Conservation (phyloP, 1,140 invertebrate genomes). For the Orchestia grillus region DNA sequence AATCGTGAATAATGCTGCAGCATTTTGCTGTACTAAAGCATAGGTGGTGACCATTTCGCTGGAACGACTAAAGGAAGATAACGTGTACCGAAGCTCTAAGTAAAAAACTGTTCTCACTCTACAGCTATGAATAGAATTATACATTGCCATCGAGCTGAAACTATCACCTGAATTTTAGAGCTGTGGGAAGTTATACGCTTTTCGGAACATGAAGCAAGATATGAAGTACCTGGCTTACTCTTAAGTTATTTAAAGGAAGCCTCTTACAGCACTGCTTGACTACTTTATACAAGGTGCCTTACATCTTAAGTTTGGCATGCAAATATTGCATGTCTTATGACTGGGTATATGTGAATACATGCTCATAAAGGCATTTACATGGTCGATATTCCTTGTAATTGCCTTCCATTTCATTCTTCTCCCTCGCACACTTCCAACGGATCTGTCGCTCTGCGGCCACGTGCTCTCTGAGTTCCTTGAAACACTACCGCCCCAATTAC, state of each 20-base stretch:
- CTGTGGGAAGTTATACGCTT: neutral
- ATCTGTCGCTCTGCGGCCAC: too few species aligned
- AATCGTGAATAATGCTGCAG: neutral
- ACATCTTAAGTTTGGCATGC: neutral
- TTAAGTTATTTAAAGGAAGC: neutral
- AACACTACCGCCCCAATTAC: too few species aligned
- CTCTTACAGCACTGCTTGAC: constrained; percentile 1
- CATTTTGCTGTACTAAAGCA: neutral
- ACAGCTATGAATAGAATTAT: neutral
- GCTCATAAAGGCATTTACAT: neutral
- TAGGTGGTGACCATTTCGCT: neutral
- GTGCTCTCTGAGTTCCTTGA: too few species aligned
- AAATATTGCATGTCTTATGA: neutral
- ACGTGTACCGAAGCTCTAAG: neutral
- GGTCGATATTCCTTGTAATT: neutral
- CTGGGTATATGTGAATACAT: neutral
- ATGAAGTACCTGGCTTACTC: neutral
- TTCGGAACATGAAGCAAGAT: neutral
- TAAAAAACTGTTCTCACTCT: neutral
- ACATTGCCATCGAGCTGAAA: neutral
- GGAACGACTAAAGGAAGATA: neutral
- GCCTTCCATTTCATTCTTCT: neutral
- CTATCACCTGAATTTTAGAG: neutral
- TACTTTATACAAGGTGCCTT: neutral
- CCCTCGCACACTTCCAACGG: too few species aligned